A percentile compares a stretch with the other conserved stretches of the same genome.
These are phyloP conservation scores for Thalassoma bifasciatum DNA, from an alignment of 2,113 vertebrate species.

Conservation along the genomic window DNA sequence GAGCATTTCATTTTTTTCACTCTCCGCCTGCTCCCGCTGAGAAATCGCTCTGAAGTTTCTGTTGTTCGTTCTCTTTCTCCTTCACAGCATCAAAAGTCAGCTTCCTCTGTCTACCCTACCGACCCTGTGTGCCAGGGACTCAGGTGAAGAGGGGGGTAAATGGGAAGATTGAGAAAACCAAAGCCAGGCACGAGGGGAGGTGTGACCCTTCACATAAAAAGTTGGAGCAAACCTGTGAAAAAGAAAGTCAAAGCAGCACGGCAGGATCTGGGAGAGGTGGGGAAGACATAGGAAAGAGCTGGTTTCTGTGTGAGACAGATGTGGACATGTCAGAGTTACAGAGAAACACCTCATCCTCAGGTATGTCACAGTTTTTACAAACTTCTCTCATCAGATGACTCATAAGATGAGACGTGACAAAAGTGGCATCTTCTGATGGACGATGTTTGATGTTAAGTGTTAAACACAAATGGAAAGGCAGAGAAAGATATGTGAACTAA, in stretches of 20 bases:
- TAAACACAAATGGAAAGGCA: too few species aligned
- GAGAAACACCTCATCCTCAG: conserved; percentile 51
- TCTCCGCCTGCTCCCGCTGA: not conserved
- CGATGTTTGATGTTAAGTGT: too few species aligned
- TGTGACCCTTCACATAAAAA: conserved; percentile 36
- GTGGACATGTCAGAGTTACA: conserved; percentile 35
- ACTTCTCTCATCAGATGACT: too few species aligned
- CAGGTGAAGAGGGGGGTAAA: conserved; percentile 7
- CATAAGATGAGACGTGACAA: too few species aligned
- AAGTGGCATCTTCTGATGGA: too few species aligned
- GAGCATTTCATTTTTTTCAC: conserved; percentile 3
- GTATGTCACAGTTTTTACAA: conserved; percentile 29
- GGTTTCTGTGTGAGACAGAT: conserved; percentile 68
- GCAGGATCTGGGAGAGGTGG: not conserved
- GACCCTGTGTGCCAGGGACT: conserved; percentile 26
- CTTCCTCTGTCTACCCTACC: conserved; percentile 68
- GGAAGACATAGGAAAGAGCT: conserved; percentile 17
- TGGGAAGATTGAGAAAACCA: not conserved
- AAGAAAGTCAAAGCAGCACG: conserved; percentile 7
- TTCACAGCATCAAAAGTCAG: conserved; percentile 63
- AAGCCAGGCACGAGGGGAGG: not conserved
- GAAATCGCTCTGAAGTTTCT: conserved; percentile 20
- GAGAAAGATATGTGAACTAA: too few species aligned
- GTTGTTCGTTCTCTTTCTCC: conserved; percentile 33
- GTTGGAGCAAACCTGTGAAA: conserved; percentile 40